Conservation (phyloP, 1,140 invertebrate species). For the Asobara japonica region DNA sequence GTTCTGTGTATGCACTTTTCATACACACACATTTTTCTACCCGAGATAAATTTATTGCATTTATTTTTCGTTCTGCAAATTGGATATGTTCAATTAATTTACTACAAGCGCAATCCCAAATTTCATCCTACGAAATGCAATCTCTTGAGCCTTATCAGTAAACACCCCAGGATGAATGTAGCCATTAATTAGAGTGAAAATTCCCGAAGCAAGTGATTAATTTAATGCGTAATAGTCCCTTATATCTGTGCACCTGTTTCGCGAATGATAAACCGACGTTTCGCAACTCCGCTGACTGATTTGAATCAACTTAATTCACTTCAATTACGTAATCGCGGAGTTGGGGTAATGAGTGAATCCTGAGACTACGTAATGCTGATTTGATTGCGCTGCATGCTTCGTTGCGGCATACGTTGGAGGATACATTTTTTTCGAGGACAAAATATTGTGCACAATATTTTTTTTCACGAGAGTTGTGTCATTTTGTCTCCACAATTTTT, state of each 20-base stretch:
- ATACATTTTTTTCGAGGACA: too few relatives aligned
- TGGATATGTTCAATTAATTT: too few relatives aligned
- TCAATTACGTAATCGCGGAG: neutral
- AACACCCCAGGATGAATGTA: neutral
- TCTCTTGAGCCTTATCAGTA: neutral
- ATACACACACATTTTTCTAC: too few relatives aligned
- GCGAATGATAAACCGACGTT: neutral
- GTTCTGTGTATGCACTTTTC: too few relatives aligned
- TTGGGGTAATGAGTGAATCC: neutral
- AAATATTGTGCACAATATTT: too few relatives aligned
- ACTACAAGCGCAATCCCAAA: too few relatives aligned
- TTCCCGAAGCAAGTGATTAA: neutral
- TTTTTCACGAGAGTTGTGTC: too few relatives aligned
- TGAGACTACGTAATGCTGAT: neutral
- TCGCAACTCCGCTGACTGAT: neutral
- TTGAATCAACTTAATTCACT: slow-evolving; percentile 3
- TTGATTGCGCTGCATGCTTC: too few relatives aligned
- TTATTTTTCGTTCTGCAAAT: too few relatives aligned
- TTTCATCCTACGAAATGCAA: neutral
- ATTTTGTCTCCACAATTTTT: too few relatives aligned
- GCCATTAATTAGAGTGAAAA: neutral
- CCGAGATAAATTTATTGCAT: too few relatives aligned
- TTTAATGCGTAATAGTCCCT: neutral
- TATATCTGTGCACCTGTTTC: neutral
- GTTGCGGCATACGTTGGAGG: too few relatives aligned